Conservation (phyloP, 2,797 vertebrate genomes). For the Bucorvus abyssinicus region DNA sequence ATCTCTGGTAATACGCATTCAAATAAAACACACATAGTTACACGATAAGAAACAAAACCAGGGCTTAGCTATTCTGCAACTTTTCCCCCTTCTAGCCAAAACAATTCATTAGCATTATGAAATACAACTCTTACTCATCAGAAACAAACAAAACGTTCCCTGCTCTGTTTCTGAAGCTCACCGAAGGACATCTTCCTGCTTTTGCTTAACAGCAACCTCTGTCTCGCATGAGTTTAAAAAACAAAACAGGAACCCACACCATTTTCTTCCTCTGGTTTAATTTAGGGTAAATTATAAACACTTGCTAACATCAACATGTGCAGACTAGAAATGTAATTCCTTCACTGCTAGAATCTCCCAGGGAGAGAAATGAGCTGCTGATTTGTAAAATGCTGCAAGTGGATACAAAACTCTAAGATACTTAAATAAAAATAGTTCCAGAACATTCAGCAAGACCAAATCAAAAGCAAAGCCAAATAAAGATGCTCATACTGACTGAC, state of each 20-base stretch:
- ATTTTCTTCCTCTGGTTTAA: neutral
- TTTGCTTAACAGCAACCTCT: neutral
- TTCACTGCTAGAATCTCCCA: slow-evolving; percentile 4
- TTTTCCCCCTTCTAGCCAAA: neutral
- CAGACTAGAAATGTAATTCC: neutral
- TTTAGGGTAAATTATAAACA: neutral
- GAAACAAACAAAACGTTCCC: neutral
- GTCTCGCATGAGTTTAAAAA: neutral
- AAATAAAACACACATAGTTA: neutral
- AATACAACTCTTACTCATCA: neutral
- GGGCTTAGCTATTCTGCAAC: neutral
- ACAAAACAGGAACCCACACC: neutral
- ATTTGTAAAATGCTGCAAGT: neutral
- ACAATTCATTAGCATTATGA: slow-evolving; percentile 12
- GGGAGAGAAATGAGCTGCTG: neutral
- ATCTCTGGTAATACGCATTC: neutral
- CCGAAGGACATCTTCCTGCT: neutral
- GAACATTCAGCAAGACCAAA: neutral
- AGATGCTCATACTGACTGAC: neutral
- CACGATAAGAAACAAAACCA: neutral
- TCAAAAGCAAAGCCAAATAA: neutral
- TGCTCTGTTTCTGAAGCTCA: neutral
- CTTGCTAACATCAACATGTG: neutral
- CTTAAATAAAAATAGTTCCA: neutral
- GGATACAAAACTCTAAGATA: neutral